Conservation (phyloP, 2,797 vertebrate species). For the Brachymystax lenok region DNA sequence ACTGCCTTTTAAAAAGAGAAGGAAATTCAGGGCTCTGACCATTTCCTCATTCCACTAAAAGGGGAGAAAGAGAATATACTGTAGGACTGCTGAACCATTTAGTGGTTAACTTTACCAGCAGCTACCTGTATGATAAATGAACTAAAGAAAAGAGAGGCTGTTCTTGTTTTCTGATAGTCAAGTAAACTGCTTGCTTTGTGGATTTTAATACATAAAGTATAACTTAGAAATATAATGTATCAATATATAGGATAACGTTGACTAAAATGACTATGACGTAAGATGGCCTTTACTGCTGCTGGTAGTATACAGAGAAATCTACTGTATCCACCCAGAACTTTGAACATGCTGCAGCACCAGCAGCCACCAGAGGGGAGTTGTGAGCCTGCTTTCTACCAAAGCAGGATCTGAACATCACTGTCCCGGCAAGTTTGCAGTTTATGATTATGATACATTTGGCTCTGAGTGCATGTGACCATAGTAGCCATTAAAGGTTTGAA, state of each 20-base stretch:
- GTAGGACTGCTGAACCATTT: slow-evolving; percentile 21
- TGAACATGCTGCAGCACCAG: neutral
- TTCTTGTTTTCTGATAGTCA: neutral
- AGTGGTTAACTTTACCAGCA: neutral
- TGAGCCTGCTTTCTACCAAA: slow-evolving; percentile 16
- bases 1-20: slow-evolving; percentile 22
- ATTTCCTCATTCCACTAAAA: slow-evolving; percentile 22
- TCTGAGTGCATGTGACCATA: neutral
- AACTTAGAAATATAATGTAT: neutral
- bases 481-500: slow-evolving; percentile 18
- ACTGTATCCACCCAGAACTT: neutral
- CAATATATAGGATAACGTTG: neutral
- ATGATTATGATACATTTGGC: neutral
- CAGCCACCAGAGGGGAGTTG: slow-evolving; percentile 71
- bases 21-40: neutral
- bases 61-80: slow-evolving; percentile 10
- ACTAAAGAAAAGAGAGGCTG: too few species aligned
- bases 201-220: neutral
- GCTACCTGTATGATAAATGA: too few species aligned
- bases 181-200: neutral
- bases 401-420: too few species aligned
- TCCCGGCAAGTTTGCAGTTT: slow-evolving; percentile 13
- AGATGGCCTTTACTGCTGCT: neutral
- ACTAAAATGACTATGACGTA: neutral
- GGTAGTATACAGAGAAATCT: neutral